Evolutionary conservation across 2,888 invertebrate species (phyloP).

Genomic region (Philhelius pedissequus): DNA sequence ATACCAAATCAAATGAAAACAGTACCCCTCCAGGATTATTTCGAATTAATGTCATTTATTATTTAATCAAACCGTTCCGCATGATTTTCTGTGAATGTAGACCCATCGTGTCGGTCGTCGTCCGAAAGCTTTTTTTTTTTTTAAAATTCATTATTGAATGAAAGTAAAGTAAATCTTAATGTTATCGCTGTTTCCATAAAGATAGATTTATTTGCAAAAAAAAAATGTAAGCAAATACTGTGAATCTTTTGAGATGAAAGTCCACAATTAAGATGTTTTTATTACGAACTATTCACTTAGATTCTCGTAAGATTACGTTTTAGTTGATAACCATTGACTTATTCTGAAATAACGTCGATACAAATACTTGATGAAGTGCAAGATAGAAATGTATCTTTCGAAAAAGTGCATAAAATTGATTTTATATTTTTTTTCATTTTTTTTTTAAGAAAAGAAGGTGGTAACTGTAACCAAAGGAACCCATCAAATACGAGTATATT

Average conservation of each 20-base stretch:
- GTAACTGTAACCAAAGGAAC: not conserved
- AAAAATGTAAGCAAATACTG: not conserved
- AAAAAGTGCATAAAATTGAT: not conserved
- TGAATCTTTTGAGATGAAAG: conserved; percentile 8
- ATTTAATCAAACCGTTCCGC: not conserved
- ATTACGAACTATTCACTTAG: not conserved
- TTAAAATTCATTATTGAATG: not conserved
- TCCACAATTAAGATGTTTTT: conserved; percentile 24
- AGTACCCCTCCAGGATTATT: not conserved
- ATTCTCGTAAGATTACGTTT: not conserved
- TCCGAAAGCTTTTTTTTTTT: too few species aligned
- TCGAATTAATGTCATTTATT: not conserved
- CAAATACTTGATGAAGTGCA: not conserved
- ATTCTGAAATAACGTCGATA: too few species aligned
- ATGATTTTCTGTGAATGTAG: too few species aligned
- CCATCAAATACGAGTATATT: conserved; percentile 1
- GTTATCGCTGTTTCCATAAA: not conserved
- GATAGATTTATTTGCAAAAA: not conserved
- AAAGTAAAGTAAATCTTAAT: not conserved
- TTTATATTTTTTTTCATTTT: not conserved
- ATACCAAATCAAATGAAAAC: conserved; percentile 28
- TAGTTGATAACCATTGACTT: conserved; percentile 39
- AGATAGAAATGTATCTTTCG: not conserved
- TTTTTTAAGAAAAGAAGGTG: not conserved
- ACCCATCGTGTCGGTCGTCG: too few species aligned